Evolutionary conservation across 2,797 vertebrate genomes (phyloP), one percentile per base, ranked within the genome.

Genomic region (Eupleurogrammus muticus): DNA sequence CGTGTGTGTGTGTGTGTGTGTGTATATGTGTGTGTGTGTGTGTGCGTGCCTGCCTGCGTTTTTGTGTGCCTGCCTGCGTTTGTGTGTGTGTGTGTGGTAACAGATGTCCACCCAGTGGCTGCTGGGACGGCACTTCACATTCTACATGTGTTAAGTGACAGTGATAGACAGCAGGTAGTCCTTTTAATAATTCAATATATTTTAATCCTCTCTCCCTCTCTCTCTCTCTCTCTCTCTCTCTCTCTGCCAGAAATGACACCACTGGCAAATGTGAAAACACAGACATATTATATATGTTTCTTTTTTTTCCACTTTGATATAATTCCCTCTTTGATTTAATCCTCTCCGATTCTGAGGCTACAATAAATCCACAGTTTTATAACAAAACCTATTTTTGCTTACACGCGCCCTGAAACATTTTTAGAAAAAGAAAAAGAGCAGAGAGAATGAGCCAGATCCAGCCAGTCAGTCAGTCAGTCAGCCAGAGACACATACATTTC

Each of bases 401-500:
- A 4, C 56, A 35, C 65, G 57, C 49, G 23, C 77, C 81, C 57
- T 52, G n/a, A 70, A 69, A 54, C 54, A 61, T 79, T 82, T 77
- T 52, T 61, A 44, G 71, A 63, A 71, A 78, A 48, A 21, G 54
- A 77, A 66, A 65, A 80, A 46, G 56, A 44, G 62, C 71, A 74
- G 66, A 67, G 61, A 86, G 74, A 85, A 83, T 84, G 78, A 85
- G 85, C 74, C 82, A 83, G 55, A 81, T 84, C 64, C 83, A 86
- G 82, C 51, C 69, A 82, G 75, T 92, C 94, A 95, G 95, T 93
- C 95, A 94, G 77, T 47, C 85, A 86, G 76, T 60, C 83, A 95
- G 91, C 93, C 92, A 93, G 94, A 96, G 94, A 94, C 95, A 92
- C 89, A 95, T 95, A 95, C 96, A 92, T 97, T 98, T 96, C 89